Percentiles rank a stretch among this genome's conserved stretches.
Conservation (phyloP, 2,888 invertebrate genomes). For the Gandaritis pyraliata region DNA sequence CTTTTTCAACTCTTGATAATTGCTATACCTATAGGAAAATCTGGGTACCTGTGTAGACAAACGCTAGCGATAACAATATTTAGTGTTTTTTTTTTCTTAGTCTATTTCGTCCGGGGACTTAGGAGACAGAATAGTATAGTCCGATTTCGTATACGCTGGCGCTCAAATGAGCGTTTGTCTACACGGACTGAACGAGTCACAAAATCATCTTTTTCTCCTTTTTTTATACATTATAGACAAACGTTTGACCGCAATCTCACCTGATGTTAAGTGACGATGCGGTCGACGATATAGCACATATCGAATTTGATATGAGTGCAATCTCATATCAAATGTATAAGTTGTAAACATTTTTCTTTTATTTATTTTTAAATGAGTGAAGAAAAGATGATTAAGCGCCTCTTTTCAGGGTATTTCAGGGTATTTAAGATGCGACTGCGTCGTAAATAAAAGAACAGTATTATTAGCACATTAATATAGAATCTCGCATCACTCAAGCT, state of each 20-base stretch:
- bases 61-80: neutral
- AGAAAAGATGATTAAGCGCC: neutral
- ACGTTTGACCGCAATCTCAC: no score
- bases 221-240: no score
- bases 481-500: slow-evolving; percentile 69
- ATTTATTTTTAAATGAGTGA: no score
- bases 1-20: slow-evolving; percentile 46
- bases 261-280: no score
- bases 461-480: slow-evolving; percentile 75
- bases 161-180: neutral
- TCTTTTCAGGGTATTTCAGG: slow-evolving; percentile 8
- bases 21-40: slow-evolving; percentile 6
- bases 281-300: no score
- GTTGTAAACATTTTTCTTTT: no score
- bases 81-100: neutral
- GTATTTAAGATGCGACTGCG: slow-evolving; percentile 31
- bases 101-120: no score
- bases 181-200: neutral
- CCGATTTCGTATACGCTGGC: neutral
- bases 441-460: slow-evolving; percentile 54
- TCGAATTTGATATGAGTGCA: no score
- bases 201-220: neutral
- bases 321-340: no score
- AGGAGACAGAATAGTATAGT: no score
- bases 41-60: neutral